Evolutionary conservation across 2,888 invertebrate genomes (phyloP), one percentile per base, ranked within the genome.

Genomic region (Andricus curvator): DNA sequence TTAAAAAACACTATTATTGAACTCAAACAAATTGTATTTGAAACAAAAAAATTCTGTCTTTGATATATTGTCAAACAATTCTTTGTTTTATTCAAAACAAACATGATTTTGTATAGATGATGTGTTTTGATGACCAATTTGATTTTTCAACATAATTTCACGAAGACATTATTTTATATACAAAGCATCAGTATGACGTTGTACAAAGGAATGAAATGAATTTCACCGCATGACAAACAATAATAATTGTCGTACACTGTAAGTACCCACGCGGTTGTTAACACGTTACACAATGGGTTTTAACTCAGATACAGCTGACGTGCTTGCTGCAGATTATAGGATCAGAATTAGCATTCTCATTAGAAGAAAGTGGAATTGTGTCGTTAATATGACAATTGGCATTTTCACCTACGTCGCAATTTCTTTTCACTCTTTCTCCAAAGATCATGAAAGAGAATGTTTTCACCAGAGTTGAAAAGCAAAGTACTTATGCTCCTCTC

Each of bases 241-340:
- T 70, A 70, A 51, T 70, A 70, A 51, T 51, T 70, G 68, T 48
- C 29, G 48, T 29, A 29, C 48, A 29, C 48, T 25, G 17, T 70
- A 70, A 70, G 29, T 51, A 70, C 70, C 70, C 70, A 70, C 51
- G 51, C 70, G 70, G 70, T 70, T 70, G 29, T 70, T 70, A 25
- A 68, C 29, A 17, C 66, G 68, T 70, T 70, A 70, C 29, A 70
- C 51, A 70, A 70, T 70, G 51, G 51, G 25, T 70, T 48, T 51
- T 48, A 70, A 70, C 70, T 70, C 48, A 48, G 70, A 51, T 51
- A 51, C 29, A 44, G 6, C 25, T 67, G 33, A 67, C 13, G 6
- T n/a, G 9, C 11, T 56, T 56, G n/a, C 11, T 56, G 9, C n/a
- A 56, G n/a, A 56, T 56, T 68, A 25, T 29, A 70, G 44, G 25